Evolutionary conservation across 2,888 invertebrate species (phyloP).

Genomic region (Cephus runcator): DNA sequence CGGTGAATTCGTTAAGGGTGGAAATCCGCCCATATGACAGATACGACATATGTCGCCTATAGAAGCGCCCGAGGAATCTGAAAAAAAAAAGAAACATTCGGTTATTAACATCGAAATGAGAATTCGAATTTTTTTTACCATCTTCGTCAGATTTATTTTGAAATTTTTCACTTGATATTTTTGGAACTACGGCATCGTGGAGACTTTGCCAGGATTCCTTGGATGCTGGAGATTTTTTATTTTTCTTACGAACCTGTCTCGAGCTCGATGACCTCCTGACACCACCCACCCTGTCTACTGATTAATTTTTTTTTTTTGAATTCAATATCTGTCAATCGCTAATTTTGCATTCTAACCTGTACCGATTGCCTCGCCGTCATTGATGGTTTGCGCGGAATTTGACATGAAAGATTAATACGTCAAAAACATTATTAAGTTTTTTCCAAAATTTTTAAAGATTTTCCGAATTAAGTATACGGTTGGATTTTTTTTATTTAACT

Average conservation of each 20-base stretch:
- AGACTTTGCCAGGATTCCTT: background rate
- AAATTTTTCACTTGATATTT: background rate
- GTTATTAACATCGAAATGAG: background rate
- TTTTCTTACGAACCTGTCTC: background rate
- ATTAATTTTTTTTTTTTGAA: background rate
- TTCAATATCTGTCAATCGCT: background rate
- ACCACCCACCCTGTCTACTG: background rate
- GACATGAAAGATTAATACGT: background rate
- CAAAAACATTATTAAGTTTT: background rate
- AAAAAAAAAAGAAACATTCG: background rate
- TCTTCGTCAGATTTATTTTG: background rate
- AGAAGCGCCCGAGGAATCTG: conserved; percentile 16
- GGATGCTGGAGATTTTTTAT: background rate
- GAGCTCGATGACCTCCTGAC: background rate
- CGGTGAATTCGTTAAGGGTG: conserved; percentile 26
- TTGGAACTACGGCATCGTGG: background rate
- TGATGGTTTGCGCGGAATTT: conserved; percentile 20
- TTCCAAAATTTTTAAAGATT: background rate
- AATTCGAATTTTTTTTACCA: background rate
- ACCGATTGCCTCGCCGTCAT: conserved; percentile 24
- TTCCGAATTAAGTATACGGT: background rate
- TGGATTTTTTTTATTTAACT: background rate
- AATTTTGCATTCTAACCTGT: conserved; percentile 43
- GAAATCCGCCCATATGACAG: conserved; percentile 60
- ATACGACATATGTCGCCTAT: conserved; percentile 59